Conservation (phyloP, 2,113 vertebrate species). For the Nymphicus hollandicus region DNA sequence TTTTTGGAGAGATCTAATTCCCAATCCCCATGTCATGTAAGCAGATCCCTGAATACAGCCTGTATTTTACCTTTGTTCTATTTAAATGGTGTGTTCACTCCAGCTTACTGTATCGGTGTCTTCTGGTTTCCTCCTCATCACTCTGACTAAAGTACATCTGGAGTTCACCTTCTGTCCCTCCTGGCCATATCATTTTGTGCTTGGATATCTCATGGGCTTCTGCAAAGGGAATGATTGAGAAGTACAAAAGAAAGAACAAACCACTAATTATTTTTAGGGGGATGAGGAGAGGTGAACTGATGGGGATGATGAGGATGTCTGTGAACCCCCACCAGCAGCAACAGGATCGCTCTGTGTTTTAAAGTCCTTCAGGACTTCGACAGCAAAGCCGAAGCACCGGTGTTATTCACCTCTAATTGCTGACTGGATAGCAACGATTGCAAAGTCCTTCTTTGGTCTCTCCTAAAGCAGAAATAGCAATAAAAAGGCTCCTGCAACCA, state of each 20-base stretch:
- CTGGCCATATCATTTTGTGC: neutral
- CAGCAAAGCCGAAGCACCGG: neutral
- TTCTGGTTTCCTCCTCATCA: constrained; percentile 36
- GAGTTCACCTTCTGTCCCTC: neutral
- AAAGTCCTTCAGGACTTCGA: neutral
- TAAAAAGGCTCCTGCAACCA: neutral
- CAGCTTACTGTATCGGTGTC: constrained; percentile 61
- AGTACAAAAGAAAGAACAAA: neutral
- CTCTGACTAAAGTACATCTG: neutral
- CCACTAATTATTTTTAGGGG: neutral
- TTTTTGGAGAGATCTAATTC: neutral
- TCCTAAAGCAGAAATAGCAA: constrained; percentile 23
- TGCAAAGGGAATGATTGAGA: constrained; percentile 1
- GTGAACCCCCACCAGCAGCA: neutral
- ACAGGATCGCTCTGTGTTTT: neutral
- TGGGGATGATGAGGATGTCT: neutral
- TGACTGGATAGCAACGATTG: neutral
- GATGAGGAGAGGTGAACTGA: neutral
- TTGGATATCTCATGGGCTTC: neutral
- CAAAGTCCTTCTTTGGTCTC: neutral
- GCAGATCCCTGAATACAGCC: neutral
- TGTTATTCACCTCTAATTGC: neutral
- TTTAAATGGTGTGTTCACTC: constrained; percentile 57
- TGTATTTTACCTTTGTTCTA: constrained; percentile 12
- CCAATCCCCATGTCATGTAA: neutral